Evolutionary conservation across 2,797 vertebrate species (phyloP).

Genomic region (Rhinichthys osculus): DNA sequence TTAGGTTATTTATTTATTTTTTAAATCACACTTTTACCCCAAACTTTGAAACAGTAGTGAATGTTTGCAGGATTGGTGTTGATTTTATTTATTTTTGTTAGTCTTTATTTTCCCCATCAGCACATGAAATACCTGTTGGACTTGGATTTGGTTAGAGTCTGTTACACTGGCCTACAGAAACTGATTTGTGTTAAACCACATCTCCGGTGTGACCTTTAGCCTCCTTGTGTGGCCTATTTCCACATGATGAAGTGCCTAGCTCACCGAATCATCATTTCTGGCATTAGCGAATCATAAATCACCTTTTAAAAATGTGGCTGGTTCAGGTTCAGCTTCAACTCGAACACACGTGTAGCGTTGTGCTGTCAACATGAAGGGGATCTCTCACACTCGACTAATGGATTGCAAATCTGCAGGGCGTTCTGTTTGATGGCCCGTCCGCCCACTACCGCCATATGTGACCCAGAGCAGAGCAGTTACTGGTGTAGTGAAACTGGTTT

Average conservation of each 20-base stretch:
- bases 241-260: conserved; percentile 34
- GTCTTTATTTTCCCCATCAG: not conserved
- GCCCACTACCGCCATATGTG: conserved; percentile 22
- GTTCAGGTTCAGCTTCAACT: conserved; percentile 21
- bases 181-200: conserved; percentile 35
- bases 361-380: conserved; percentile 31
- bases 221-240: conserved; percentile 21
- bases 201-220: conserved; percentile 36
- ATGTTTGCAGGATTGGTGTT: not conserved
- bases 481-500: conserved; percentile 6
- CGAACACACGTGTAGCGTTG: conserved; percentile 4
- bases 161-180: conserved; percentile 9
- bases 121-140: not conserved
- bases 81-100: not conserved
- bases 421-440: conserved; percentile 16
- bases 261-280: conserved; percentile 26
- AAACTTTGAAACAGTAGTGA: not conserved
- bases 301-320: conserved; percentile 17
- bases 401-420: conserved; percentile 21
- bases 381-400: conserved; percentile 35
- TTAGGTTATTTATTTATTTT: too few relatives aligned
- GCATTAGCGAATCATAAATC: conserved; percentile 39
- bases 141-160: not conserved
- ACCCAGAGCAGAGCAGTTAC: conserved; percentile 11
- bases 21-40: not conserved